These are phyloP conservation scores for Drosophila pegasa DNA, from an alignment of 2,888 invertebrate species.

Conservation along the genomic window DNA sequence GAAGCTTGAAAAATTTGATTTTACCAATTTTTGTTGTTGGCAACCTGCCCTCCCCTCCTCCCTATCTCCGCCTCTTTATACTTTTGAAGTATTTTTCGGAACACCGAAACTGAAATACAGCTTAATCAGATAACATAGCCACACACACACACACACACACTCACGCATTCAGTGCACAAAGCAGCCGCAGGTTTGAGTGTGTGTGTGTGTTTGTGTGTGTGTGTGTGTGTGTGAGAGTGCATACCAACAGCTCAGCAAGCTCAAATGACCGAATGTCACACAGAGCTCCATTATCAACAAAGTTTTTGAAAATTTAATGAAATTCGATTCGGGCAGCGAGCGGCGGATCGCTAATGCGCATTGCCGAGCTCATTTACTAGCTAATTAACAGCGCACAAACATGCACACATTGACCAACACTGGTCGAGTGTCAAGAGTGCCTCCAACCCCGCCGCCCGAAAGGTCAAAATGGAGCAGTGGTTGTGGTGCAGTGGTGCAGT, in stretches of 20 bases:
- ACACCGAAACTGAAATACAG: conserved; percentile 32
- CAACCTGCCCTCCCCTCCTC: too few relatives aligned
- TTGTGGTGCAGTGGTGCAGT: too few relatives aligned
- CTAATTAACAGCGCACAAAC: conserved; percentile 52
- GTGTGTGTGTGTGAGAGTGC: conserved; percentile 3
- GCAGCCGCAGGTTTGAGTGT: conserved; percentile 41
- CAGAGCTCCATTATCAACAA: conserved; percentile 15
- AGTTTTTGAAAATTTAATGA: conserved; percentile 57
- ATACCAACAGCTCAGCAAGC: not conserved
- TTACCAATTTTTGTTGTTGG: conserved; percentile 2
- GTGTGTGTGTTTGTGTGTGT: not conserved
- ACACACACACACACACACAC: not conserved
- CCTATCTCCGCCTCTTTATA: not conserved
- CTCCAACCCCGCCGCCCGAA: not conserved
- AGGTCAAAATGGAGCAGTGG: not conserved
- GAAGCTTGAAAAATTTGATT: conserved; percentile 12
- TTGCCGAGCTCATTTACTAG: conserved; percentile 33
- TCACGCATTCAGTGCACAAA: too few relatives aligned
- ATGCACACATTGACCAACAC: conserved; percentile 4
- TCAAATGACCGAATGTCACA: conserved; percentile 14
- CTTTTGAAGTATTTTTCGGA: conserved; percentile 24
- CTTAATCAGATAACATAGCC: conserved; percentile 30
- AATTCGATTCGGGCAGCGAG: conserved; percentile 56
- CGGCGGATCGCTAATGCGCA: conserved; percentile 6
- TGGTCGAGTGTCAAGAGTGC: conserved; percentile 5